These are phyloP conservation scores for Dorcus parallelipipedus DNA, from an alignment of 2,888 invertebrate species.

Conservation along the genomic window DNA sequence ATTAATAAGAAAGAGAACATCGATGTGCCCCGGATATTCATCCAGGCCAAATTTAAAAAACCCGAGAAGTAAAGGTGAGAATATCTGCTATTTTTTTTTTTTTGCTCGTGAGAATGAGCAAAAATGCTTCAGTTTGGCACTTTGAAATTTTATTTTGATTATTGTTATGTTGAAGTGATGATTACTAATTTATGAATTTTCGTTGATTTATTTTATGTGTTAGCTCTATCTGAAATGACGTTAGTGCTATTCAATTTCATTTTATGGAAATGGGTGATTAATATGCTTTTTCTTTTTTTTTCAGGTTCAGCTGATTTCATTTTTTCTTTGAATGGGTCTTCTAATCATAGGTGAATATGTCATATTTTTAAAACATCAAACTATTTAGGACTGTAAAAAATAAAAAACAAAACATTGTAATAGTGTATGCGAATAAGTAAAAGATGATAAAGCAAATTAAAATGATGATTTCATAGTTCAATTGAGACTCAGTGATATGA, in stretches of 20 bases:
- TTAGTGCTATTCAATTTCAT: background rate
- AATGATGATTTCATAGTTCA: constrained; percentile 45
- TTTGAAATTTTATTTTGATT: constrained; percentile 11
- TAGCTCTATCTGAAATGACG: constrained; percentile 28
- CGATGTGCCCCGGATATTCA: constrained; percentile 87
- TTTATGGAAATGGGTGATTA: background rate
- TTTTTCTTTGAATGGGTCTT: background rate
- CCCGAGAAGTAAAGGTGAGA: constrained; percentile 9
- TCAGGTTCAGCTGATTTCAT: background rate
- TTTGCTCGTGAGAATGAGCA: too few relatives aligned
- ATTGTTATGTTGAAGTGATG: background rate
- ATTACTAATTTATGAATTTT: constrained; percentile 9
- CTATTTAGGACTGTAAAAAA: too few relatives aligned
- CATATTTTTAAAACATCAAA: too few relatives aligned
- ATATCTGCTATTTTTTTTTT: background rate
- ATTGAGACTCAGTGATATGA: constrained; percentile 39
- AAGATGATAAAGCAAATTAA: background rate
- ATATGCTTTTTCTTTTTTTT: background rate
- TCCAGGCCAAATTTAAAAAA: constrained; percentile 83
- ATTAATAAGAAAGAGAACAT: constrained; percentile 90
- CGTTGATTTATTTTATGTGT: constrained; percentile 12
- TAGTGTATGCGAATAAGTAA: too few relatives aligned
- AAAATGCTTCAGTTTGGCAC: background rate
- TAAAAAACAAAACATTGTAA: too few relatives aligned
- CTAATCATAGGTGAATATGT: background rate